Percentiles rank a stretch among this genome's conserved stretches.
These are phyloP conservation scores for Macaria notata DNA, from an alignment of 2,888 invertebrate species.

Conservation along the genomic window DNA sequence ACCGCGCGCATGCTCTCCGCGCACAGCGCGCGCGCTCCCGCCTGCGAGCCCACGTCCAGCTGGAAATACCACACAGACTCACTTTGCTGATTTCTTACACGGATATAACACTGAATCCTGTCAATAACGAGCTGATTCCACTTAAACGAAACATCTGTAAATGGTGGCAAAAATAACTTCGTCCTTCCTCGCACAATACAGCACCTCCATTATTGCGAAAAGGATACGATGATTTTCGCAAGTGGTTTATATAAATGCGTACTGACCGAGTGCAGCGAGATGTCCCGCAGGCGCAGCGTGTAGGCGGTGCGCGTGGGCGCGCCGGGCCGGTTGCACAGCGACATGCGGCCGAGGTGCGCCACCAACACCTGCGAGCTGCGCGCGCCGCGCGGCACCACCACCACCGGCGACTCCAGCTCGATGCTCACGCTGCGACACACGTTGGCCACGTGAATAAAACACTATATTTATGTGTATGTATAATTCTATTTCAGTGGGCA, in stretches of 20 bases:
- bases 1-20: constrained; percentile 84
- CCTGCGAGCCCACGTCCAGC: constrained; percentile 67
- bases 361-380: constrained; percentile 92
- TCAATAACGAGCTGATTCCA: no score
- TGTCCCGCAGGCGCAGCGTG: constrained; percentile 89
- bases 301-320: constrained; percentile 72
- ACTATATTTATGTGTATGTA: no score
- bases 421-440: constrained; percentile 84
- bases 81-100: constrained; percentile 26
- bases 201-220: no score
- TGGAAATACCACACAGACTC: constrained; percentile 28
- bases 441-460: no score
- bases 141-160: no score
- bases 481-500: no score
- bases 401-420: constrained; percentile 94
- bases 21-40: constrained; percentile 50
- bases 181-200: no score
- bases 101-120: no score
- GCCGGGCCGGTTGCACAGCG: constrained; percentile 74
- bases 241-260: no score
- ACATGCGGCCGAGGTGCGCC: constrained; percentile 95
- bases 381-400: constrained; percentile 91
- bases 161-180: no score
- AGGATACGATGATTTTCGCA: no score
- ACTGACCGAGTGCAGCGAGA: constrained; percentile 80